Evolutionary conservation across 2,797 vertebrate species (phyloP).

Genomic region (Hydrolagus colliei): DNA sequence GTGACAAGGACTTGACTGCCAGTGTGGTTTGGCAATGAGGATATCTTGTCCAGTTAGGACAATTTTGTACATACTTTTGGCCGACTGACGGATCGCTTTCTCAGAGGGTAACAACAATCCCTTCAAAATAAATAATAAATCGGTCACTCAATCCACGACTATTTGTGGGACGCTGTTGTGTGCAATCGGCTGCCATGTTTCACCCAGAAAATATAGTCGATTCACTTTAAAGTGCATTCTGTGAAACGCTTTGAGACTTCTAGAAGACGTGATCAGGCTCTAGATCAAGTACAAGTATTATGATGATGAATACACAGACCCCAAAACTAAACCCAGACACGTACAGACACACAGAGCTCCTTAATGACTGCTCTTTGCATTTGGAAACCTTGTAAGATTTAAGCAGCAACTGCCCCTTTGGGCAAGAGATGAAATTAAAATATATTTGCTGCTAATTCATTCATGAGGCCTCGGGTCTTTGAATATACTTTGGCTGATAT

Average conservation of each 20-base stretch:
- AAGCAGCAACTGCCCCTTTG: neutral
- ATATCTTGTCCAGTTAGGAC: slow-evolving; percentile 19
- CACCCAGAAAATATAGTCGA: too few species aligned
- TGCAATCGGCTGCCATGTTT: too few species aligned
- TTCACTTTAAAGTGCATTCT: too few species aligned
- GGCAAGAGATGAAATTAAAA: slow-evolving; percentile 29
- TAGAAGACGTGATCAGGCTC: too few species aligned
- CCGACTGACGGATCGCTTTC: too few species aligned
- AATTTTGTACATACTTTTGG: neutral
- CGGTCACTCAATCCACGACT: too few species aligned
- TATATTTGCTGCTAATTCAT: slow-evolving; percentile 10
- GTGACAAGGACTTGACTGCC: neutral
- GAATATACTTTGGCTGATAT: neutral
- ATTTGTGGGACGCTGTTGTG: too few species aligned
- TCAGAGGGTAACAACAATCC: too few species aligned
- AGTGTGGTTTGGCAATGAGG: slow-evolving; percentile 6
- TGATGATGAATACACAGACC: too few species aligned
- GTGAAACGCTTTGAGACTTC: too few species aligned
- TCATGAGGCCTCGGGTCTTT: slow-evolving; percentile 8
- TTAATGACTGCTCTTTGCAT: neutral
- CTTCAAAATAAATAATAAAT: too few species aligned
- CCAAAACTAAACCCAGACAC: neutral
- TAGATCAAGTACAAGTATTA: too few species aligned
- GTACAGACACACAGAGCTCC: slow-evolving; percentile 1
- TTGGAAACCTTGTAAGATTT: neutral